phyloP scores from a whole-genome alignment of 2,113 vertebrate genomes.

The Heptranchias perlo region DNA sequence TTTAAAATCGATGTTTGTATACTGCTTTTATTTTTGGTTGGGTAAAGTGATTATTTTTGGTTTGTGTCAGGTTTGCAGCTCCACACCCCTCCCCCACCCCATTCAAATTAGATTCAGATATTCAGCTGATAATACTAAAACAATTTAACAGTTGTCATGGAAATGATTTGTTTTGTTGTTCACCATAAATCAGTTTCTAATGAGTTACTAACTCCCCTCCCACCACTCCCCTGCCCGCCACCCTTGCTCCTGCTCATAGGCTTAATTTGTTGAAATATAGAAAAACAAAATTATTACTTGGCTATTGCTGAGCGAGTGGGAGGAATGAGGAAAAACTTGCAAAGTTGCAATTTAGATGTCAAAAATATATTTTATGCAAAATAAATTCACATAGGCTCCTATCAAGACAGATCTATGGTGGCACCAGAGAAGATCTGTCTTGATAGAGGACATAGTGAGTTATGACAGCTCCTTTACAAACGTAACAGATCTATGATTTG shows the following conservation, averaged over 20 bases:
- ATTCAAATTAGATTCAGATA: constrained; percentile 16
- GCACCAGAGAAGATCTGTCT: neutral
- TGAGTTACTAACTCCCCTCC: neutral
- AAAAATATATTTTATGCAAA: neutral
- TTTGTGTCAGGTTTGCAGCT: neutral
- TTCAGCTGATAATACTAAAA: neutral
- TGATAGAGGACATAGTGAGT: neutral
- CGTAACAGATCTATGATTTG: neutral
- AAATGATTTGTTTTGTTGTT: constrained; percentile 2
- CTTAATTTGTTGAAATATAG: neutral
- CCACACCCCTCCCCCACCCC: neutral
- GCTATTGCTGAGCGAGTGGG: neutral
- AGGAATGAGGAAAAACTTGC: neutral
- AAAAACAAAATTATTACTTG: neutral
- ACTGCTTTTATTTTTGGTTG: neutral
- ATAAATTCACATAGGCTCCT: neutral
- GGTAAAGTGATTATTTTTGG: neutral
- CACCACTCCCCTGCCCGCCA: neutral
- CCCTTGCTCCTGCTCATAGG: neutral
- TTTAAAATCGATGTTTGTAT: neutral
- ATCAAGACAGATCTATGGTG: neutral
- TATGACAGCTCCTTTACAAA: neutral
- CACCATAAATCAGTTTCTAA: neutral
- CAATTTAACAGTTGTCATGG: constrained; percentile 5
- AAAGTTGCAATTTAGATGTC: constrained; percentile 18